phyloP scores from a whole-genome alignment of 2,113 vertebrate species.

The Lepisosteus oculatus region DNA sequence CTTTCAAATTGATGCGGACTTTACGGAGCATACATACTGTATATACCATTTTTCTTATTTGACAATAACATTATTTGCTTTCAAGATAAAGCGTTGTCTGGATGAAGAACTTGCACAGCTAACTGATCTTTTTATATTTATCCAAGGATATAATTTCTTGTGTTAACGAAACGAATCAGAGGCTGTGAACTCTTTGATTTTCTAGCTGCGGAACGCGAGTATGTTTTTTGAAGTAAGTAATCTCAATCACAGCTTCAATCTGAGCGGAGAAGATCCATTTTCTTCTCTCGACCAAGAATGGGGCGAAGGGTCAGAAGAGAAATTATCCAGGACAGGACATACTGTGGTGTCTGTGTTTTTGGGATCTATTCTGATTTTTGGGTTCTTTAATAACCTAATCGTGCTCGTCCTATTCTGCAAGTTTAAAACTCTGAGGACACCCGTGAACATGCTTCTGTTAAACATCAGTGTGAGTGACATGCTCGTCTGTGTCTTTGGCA shows the following conservation, averaged over 20 bases:
- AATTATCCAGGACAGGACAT: constrained; percentile 69
- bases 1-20: no score
- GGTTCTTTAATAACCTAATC: constrained; percentile 80
- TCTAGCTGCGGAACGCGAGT: neutral
- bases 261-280: constrained; percentile 22
- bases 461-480: constrained; percentile 88
- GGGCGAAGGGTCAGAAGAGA: constrained; percentile 37
- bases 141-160: no score
- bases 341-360: constrained; percentile 75
- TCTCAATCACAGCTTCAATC: constrained; percentile 50
- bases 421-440: constrained; percentile 80
- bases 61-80: no score
- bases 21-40: no score
- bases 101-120: no score
- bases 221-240: constrained; percentile 55
- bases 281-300: constrained; percentile 28
- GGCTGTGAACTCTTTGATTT: neutral
- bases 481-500: constrained; percentile 83
- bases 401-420: constrained; percentile 82
- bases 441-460: constrained; percentile 83
- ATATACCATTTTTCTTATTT: no score
- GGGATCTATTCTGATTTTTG: constrained; percentile 80
- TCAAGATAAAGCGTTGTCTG: no score
- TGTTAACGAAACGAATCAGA: neutral
- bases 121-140: no score